Conservation (phyloP, 2,888 invertebrate genomes). For the Gnatocerus cornutus region DNA sequence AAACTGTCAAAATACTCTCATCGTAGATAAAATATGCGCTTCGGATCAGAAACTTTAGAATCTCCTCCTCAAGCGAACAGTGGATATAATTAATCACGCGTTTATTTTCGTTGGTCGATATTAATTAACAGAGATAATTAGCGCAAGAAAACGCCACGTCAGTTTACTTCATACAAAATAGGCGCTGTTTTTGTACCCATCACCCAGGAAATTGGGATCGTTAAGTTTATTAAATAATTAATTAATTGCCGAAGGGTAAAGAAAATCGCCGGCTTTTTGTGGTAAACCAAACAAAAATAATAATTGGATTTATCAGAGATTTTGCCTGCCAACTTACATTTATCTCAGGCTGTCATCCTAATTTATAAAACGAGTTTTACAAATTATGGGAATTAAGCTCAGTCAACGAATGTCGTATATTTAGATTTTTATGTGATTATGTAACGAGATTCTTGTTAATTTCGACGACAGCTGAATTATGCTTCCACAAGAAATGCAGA, state of each 20-base stretch:
- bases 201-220: conserved; percentile 47
- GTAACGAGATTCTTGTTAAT: conserved; percentile 30
- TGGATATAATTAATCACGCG: conserved; percentile 50
- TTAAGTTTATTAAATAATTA: conserved; percentile 47
- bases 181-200: conserved; percentile 41
- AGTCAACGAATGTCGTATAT: conserved; percentile 10
- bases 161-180: conserved; percentile 50
- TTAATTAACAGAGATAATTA: conserved; percentile 64
- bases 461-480: conserved; percentile 31
- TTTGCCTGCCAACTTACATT: not conserved
- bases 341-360: conserved; percentile 5
- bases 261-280: conserved; percentile 7
- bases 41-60: conserved; percentile 3
- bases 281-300: not conserved
- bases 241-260: conserved; percentile 32
- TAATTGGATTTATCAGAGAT: not conserved
- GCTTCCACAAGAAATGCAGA: conserved; percentile 21
- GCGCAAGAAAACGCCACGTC: conserved; percentile 62
- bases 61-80: conserved; percentile 3
- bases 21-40: not conserved
- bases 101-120: conserved; percentile 54
- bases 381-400: conserved; percentile 8
- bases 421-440: conserved; percentile 18
- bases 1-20: conserved; percentile 39
- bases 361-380: conserved; percentile 15